Conservation (phyloP, 2,888 invertebrate genomes). For the Nomada hirtipes region DNA sequence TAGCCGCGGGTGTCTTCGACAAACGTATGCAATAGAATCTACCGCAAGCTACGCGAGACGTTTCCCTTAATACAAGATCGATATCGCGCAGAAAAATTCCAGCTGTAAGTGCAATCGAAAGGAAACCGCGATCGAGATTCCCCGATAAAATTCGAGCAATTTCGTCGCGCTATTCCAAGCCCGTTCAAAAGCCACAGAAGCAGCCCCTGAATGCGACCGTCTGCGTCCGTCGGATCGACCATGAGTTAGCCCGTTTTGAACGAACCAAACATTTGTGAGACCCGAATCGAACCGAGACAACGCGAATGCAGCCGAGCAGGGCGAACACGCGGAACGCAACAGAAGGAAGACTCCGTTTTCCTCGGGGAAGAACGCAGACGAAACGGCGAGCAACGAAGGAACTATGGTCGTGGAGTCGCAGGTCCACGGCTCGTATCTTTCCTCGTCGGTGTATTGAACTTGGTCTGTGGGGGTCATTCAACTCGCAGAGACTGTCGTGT, state of each 20-base stretch:
- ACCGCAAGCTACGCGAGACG: neutral
- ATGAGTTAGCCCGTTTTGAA: constrained; percentile 19
- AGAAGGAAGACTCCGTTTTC: constrained; percentile 39
- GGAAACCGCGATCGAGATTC: neutral
- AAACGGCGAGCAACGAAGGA: constrained; percentile 62
- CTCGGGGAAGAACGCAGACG: constrained; percentile 39
- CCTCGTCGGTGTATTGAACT: constrained; percentile 82
- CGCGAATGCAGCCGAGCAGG: too few relatives aligned
- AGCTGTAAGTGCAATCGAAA: neutral
- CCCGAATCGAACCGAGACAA: constrained; percentile 23
- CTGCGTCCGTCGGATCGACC: constrained; percentile 27
- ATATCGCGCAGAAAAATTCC: neutral
- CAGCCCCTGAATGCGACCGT: constrained; percentile 14
- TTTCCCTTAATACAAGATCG: neutral
- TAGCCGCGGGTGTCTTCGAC: neutral
- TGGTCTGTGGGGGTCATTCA: constrained; percentile 81
- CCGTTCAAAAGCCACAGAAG: constrained; percentile 5
- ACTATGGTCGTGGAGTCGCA: constrained; percentile 58
- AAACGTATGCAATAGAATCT: neutral
- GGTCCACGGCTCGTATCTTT: constrained; percentile 52
- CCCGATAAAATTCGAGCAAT: constrained; percentile 13
- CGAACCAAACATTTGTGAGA: constrained; percentile 31
- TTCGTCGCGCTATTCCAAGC: constrained; percentile 11
- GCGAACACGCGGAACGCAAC: constrained; percentile 21
- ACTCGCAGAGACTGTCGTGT: constrained; percentile 71